Evolutionary conservation across 2,888 invertebrate genomes (phyloP).

Genomic region (Proisotoma minuta): DNA sequence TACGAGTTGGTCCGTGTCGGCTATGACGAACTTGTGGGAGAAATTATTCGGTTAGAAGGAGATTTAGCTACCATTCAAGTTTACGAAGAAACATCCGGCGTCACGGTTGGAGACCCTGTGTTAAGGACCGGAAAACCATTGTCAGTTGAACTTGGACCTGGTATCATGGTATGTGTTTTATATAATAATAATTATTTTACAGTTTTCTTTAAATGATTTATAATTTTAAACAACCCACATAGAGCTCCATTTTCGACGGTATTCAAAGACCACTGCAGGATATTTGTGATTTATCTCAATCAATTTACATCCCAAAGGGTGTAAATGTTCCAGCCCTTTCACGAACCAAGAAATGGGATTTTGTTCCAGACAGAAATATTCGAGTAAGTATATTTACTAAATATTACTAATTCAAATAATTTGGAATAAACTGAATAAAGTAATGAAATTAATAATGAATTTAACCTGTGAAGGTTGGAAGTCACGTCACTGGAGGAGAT

Average conservation of each 20-base stretch:
- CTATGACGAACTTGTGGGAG: slow-evolving; percentile 95
- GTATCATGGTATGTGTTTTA: slow-evolving; percentile 65
- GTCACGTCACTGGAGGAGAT: slow-evolving; percentile 98
- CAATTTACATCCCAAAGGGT: slow-evolving; percentile 99
- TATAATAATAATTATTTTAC: not conserved
- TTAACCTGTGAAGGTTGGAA: slow-evolving; percentile 58
- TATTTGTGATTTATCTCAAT: slow-evolving; percentile 85
- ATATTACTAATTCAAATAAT: not conserved
- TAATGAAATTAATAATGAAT: not conserved
- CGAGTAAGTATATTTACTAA: slow-evolving; percentile 57
- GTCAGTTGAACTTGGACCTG: slow-evolving; percentile 97
- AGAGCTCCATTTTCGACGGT: slow-evolving; percentile 97
- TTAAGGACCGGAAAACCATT: slow-evolving; percentile 96
- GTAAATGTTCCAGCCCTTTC: slow-evolving; percentile 90
- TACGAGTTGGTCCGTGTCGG: slow-evolving; percentile 99
- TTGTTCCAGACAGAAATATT: slow-evolving; percentile 69
- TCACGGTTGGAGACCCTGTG: slow-evolving; percentile 98
- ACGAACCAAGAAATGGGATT: slow-evolving; percentile 81
- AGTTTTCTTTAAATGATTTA: too few species aligned
- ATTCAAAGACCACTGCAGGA: slow-evolving; percentile 98
- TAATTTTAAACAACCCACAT: too few species aligned
- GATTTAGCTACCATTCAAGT: slow-evolving; percentile 99
- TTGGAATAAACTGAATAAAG: too few species aligned
- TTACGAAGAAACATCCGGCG: slow-evolving; percentile 93
- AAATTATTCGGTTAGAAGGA: slow-evolving; percentile 98